Evolutionary conservation across 2,888 invertebrate species (phyloP).

Genomic region (Stenodema calcarata): DNA sequence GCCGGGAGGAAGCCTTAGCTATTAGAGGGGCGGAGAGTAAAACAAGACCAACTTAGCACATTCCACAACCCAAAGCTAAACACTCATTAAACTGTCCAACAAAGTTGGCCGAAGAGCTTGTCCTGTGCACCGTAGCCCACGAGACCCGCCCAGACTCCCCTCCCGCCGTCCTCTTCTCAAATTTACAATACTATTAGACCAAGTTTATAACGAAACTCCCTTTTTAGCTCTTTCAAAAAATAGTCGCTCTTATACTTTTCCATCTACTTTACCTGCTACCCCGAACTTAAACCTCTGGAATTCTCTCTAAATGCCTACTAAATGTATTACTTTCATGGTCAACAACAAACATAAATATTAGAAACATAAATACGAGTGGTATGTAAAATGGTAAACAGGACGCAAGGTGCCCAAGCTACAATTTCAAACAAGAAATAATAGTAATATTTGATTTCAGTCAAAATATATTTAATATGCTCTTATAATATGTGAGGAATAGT

Average conservation of each 20-base stretch:
- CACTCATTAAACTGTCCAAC: constrained; percentile 50
- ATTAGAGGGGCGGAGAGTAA: constrained; percentile 42
- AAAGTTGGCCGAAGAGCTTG: constrained; percentile 40
- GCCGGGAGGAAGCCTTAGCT: constrained; percentile 36
- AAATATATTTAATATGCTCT: too few relatives aligned
- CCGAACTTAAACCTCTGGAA: too few relatives aligned
- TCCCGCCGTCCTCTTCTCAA: not conserved
- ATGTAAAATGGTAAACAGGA: too few relatives aligned
- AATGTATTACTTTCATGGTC: too few relatives aligned
- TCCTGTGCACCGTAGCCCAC: constrained; percentile 37
- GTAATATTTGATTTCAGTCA: too few relatives aligned
- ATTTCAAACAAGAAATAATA: too few relatives aligned
- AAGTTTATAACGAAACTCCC: constrained; percentile 35
- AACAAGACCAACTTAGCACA: constrained; percentile 49
- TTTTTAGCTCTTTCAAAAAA: constrained; percentile 1
- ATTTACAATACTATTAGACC: constrained; percentile 38
- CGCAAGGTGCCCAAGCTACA: too few relatives aligned
- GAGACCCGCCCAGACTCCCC: not conserved
- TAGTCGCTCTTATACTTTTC: not conserved
- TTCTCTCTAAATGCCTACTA: too few relatives aligned
- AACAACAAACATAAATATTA: too few relatives aligned
- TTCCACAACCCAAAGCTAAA: constrained; percentile 49
- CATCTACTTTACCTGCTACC: not conserved
- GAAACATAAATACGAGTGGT: too few relatives aligned
- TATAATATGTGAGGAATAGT: too few relatives aligned